A percentile compares a stretch with the other conserved stretches of the same genome.
Evolutionary conservation across 2,888 invertebrate species (phyloP).

Genomic region (Lymantria monacha): DNA sequence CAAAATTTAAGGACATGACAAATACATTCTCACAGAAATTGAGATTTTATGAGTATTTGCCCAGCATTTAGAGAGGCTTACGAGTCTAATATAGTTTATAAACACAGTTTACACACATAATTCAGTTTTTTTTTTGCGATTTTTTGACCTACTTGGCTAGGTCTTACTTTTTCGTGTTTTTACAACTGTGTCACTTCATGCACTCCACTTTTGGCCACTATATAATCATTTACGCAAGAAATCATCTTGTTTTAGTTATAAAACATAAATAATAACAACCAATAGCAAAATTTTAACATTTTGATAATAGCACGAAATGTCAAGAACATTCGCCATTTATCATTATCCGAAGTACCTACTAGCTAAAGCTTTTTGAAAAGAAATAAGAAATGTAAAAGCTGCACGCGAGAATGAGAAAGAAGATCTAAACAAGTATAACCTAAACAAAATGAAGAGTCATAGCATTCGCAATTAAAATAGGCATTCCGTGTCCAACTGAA

Average conservation of each 20-base stretch:
- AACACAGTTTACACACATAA: constrained; percentile 16
- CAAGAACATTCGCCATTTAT: constrained; percentile 70
- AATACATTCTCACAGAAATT: constrained; percentile 13
- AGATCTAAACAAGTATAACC: constrained; percentile 29
- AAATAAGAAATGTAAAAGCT: constrained; percentile 27
- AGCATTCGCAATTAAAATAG: constrained; percentile 11
- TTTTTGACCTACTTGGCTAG: constrained; percentile 31
- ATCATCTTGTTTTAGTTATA: constrained; percentile 57
- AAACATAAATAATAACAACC: constrained; percentile 42
- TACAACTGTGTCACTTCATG: constrained; percentile 24
- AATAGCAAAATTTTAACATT: constrained; percentile 48
- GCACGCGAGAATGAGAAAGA: constrained; percentile 39
- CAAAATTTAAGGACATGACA: not conserved
- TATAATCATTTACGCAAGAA: constrained; percentile 20
- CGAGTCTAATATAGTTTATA: constrained; percentile 6
- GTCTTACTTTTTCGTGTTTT: constrained; percentile 26
- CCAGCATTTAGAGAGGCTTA: constrained; percentile 5
- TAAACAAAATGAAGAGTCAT: constrained; percentile 40
- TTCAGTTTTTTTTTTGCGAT: constrained; percentile 26
- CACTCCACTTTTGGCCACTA: constrained; percentile 14
- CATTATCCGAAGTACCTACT: constrained; percentile 39
- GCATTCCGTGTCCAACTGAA: constrained; percentile 24
- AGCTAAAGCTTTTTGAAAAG: constrained; percentile 41
- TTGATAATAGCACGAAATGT: constrained; percentile 60
- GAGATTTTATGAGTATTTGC: constrained; percentile 2